phyloP scores from a whole-genome alignment of 2,797 vertebrate genomes.

The Calcarius lapponicus region DNA sequence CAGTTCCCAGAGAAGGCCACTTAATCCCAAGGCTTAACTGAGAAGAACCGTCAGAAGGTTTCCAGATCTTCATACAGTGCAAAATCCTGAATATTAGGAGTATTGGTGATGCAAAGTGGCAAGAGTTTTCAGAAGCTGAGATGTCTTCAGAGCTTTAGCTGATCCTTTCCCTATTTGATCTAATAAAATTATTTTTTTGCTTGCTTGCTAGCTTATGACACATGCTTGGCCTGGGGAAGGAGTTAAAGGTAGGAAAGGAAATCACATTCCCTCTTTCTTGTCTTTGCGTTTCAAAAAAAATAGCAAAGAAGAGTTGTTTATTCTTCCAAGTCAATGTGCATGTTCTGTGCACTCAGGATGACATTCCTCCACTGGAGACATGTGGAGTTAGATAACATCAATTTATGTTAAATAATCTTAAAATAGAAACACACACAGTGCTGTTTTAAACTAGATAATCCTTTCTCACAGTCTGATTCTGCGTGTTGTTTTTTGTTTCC shows the following conservation, averaged over 20 bases:
- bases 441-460: neutral
- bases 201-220: neutral
- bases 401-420: conserved; percentile 29
- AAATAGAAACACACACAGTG: conserved; percentile 31
- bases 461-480: neutral
- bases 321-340: neutral
- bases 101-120: neutral
- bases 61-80: neutral
- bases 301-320: neutral
- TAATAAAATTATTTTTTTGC: neutral
- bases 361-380: neutral
- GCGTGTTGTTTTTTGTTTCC: neutral
- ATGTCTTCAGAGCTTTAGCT: neutral
- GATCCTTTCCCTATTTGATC: neutral
- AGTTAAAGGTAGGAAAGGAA: neutral
- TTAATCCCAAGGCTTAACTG: neutral
- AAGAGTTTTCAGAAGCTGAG: neutral
- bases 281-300: neutral
- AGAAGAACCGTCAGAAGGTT: neutral
- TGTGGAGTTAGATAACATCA: neutral
- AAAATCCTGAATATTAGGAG: neutral
- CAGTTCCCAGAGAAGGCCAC: neutral
- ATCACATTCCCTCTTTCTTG: neutral
- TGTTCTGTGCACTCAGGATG: neutral
- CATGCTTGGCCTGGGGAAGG: neutral